phyloP scores from a whole-genome alignment of 2,113 vertebrate species.

The Perccottus glenii region DNA sequence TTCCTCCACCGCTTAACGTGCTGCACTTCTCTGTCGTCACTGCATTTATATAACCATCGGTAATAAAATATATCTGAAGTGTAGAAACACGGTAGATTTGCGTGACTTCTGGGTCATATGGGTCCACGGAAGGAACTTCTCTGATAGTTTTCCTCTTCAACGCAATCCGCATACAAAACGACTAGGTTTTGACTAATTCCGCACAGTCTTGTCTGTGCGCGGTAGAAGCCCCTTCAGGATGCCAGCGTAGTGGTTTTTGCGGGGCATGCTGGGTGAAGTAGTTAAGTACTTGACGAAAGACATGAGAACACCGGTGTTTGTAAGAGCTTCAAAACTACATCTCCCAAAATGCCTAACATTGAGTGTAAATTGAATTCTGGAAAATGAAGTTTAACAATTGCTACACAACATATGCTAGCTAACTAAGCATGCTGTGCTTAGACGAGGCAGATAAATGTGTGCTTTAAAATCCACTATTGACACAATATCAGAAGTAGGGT shows the following conservation, averaged over 20 bases:
- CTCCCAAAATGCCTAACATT: background rate
- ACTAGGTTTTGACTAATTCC: slow-evolving; percentile 73
- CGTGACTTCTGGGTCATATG: background rate
- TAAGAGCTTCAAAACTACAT: slow-evolving; percentile 34
- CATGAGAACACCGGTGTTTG: fast-evolving
- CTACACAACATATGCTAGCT: slow-evolving; percentile 18
- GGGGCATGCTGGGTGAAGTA: slow-evolving; percentile 64
- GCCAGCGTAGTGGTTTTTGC: slow-evolving; percentile 16
- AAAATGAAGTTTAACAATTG: slow-evolving; percentile 31
- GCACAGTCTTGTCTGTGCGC: slow-evolving; percentile 71
- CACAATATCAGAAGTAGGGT: too few relatives aligned
- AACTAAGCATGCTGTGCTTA: slow-evolving; percentile 10
- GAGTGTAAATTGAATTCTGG: background rate
- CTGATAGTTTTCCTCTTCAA: slow-evolving; percentile 54
- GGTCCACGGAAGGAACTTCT: slow-evolving; percentile 45
- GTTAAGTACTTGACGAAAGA: slow-evolving; percentile 2
- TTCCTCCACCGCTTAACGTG: slow-evolving; percentile 48
- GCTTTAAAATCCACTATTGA: background rate
- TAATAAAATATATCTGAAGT: background rate
- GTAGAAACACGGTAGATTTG: background rate
- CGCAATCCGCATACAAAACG: slow-evolving; percentile 47
- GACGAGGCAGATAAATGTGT: background rate
- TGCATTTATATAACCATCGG: slow-evolving; percentile 48
- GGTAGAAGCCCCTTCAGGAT: slow-evolving; percentile 73
- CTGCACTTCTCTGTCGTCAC: slow-evolving; percentile 35